Percentiles rank a stretch among this genome's conserved stretches.
Evolutionary conservation across 2,797 vertebrate genomes (phyloP).

Genomic region (Halcyon badia): DNA sequence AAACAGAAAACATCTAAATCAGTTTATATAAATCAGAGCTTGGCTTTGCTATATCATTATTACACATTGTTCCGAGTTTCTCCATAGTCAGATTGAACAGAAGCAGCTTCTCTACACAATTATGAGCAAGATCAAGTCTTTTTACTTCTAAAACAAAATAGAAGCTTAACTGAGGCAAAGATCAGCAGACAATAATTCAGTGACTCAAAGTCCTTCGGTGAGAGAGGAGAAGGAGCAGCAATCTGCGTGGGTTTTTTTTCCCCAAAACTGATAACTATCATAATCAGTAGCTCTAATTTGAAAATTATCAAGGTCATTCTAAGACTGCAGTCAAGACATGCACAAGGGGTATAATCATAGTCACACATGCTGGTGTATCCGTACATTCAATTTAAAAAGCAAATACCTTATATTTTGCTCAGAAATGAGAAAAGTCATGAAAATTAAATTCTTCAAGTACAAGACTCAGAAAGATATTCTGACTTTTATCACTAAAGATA

Average conservation of each 20-base stretch:
- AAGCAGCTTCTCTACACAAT: neutral
- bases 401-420: neutral
- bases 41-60: neutral
- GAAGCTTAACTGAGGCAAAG: neutral
- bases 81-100: neutral
- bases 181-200: neutral
- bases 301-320: neutral
- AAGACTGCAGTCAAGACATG: neutral
- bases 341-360: neutral
- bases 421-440: neutral
- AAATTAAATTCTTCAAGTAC: neutral
- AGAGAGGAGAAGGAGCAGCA: neutral
- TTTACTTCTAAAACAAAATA: neutral
- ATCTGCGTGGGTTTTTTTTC: neutral
- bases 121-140: neutral
- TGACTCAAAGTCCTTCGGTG: neutral
- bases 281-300: neutral
- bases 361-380: neutral
- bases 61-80: neutral
- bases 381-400: neutral
- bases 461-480: neutral
- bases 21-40: neutral
- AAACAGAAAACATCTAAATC: conserved; percentile 7
- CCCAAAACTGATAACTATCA: neutral
- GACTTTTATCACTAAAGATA: neutral